Percentiles rank a stretch among this genome's conserved stretches.
These are phyloP conservation scores for Enteromius anoplus DNA, from an alignment of 2,797 vertebrate genomes.

Conservation along the genomic window DNA sequence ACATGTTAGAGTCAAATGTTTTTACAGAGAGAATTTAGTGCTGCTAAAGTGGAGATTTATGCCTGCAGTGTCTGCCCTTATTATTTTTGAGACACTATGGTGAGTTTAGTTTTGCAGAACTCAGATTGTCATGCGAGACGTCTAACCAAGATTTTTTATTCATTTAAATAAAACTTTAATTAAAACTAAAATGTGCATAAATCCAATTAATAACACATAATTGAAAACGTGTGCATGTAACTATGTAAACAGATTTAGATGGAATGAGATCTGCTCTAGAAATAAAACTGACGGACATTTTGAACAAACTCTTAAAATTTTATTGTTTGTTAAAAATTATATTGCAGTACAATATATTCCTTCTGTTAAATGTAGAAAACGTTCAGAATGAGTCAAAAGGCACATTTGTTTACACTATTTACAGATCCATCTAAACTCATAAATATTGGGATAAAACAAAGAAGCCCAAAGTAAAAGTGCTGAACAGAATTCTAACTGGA, in stretches of 20 bases:
- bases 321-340: constrained; percentile 84
- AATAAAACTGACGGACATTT: constrained; percentile 51
- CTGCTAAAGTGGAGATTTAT: no score
- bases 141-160: background rate
- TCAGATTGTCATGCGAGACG: background rate
- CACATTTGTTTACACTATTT: constrained; percentile 97
- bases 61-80: no score
- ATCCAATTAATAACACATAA: no score
- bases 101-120: no score
- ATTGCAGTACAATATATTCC: constrained; percentile 86
- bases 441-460: constrained; percentile 95
- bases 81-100: background rate
- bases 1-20: no score
- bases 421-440: constrained; percentile 91
- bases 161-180: background rate
- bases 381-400: constrained; percentile 94
- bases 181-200: background rate
- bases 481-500: constrained; percentile 83
- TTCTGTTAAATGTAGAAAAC: constrained; percentile 90
- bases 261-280: background rate
- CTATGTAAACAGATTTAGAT: background rate
- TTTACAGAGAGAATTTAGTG: no score
- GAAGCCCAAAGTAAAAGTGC: constrained; percentile 92
- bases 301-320: constrained; percentile 77
- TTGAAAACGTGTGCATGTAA: no score